A percentile compares a stretch with the other conserved stretches of the same genome.
Conservation (phyloP, 1,140 invertebrate species). For the Brachionus rubens region DNA sequence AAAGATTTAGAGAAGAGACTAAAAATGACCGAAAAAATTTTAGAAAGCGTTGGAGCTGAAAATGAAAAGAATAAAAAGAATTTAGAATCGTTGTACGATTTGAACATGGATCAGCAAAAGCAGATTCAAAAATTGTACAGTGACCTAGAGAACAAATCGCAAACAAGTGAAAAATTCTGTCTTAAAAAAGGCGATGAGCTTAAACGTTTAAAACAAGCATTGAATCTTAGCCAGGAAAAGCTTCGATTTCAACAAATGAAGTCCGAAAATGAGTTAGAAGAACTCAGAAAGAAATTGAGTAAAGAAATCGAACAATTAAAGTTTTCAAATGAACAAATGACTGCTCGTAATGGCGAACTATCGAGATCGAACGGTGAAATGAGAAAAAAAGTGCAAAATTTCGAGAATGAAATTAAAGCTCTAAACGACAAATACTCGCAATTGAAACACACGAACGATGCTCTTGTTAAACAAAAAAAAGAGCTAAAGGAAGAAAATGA, state of each 20-base stretch:
- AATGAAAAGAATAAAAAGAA: slow-evolving; percentile 13
- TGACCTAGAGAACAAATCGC: slow-evolving; percentile 4
- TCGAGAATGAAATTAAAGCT: slow-evolving; percentile 7
- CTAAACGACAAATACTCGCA: background rate
- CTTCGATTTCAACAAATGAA: slow-evolving; percentile 19
- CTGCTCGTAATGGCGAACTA: slow-evolving; percentile 22
- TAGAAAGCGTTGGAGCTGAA: background rate
- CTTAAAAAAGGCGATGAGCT: slow-evolving; percentile 35
- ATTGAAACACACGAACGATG: background rate
- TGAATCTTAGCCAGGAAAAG: slow-evolving; percentile 33
- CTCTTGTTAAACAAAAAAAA: slow-evolving; percentile 31
- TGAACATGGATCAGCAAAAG: slow-evolving; percentile 22
- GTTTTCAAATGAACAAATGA: slow-evolving; percentile 29
- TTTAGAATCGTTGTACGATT: background rate
- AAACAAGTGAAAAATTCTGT: slow-evolving; percentile 16
- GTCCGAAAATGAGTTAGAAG: slow-evolving; percentile 23
- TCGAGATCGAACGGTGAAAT: slow-evolving; percentile 33
- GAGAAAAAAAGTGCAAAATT: slow-evolving; percentile 35
- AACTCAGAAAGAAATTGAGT: background rate
- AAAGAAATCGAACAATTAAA: slow-evolving; percentile 36
- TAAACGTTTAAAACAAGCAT: slow-evolving; percentile 24
- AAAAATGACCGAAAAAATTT: background rate
- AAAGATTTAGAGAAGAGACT: background rate
- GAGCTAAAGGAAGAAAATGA: slow-evolving; percentile 41
- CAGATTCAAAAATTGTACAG: slow-evolving; percentile 22